phyloP scores from a whole-genome alignment of 64 coral and sea anemone genomes.

The Cladopsammia gracilis region DNA sequence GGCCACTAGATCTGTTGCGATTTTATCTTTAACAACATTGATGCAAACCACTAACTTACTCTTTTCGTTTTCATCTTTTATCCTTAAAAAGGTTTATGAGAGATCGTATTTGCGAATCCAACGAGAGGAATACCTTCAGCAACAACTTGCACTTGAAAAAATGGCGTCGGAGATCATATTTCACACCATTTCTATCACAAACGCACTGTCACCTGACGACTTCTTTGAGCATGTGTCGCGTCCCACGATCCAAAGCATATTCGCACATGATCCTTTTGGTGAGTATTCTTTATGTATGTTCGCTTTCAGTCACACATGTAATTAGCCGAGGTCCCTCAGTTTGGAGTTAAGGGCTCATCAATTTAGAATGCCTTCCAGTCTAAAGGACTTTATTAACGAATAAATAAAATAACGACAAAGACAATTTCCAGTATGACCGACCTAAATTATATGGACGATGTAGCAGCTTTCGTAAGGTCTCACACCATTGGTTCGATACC shows the following conservation, averaged over 20 bases:
- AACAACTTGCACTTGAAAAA: conserved; percentile 74
- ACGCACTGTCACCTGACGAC: conserved; percentile 72
- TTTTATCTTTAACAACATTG: too few relatives aligned
- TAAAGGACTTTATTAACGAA: too few relatives aligned
- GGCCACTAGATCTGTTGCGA: too few relatives aligned
- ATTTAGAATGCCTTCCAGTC: too few relatives aligned
- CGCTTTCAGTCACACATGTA: too few relatives aligned
- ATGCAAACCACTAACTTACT: background rate
- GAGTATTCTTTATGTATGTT: background rate
- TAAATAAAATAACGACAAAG: too few relatives aligned
- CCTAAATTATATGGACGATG: too few relatives aligned
- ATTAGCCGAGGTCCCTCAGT: too few relatives aligned
- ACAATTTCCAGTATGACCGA: too few relatives aligned
- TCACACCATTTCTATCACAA: conserved; percentile 80
- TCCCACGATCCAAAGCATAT: conserved; percentile 71
- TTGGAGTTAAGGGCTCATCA: too few relatives aligned
- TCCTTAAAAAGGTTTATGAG: conserved; percentile 67
- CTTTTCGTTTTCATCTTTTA: background rate
- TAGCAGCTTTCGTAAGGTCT: too few relatives aligned
- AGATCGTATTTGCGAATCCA: conserved; percentile 74
- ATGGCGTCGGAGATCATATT: conserved; percentile 66
- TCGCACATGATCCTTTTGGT: conserved; percentile 77
- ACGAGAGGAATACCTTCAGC: conserved; percentile 70
- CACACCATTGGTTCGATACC: too few relatives aligned
- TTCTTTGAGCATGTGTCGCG: conserved; percentile 71